Evolutionary conservation across 2,797 vertebrate species (phyloP).

Genomic region (Phrynocephalus guinanensis): DNA sequence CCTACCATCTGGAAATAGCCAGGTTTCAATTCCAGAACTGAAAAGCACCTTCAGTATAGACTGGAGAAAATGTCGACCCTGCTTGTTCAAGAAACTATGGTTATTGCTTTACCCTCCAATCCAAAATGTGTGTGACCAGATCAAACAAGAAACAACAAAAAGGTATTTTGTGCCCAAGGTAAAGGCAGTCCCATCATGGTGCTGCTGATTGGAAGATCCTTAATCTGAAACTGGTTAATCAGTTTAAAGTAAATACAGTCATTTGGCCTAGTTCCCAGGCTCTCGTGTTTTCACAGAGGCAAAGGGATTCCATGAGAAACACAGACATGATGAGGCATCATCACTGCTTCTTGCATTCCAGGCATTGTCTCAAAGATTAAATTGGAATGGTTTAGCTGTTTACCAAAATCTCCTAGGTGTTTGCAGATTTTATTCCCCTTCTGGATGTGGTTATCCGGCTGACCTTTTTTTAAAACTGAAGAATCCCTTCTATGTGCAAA

Average conservation of each 20-base stretch:
- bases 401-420: conserved; percentile 82
- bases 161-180: conserved; percentile 74
- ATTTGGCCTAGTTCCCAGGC: conserved; percentile 82
- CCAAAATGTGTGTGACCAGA: conserved; percentile 66
- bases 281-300: conserved; percentile 78
- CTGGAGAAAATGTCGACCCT: conserved; percentile 80
- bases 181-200: conserved; percentile 76
- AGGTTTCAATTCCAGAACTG: conserved; percentile 70
- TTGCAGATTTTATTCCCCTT: conserved; percentile 73
- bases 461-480: conserved; percentile 70
- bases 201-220: conserved; percentile 76
- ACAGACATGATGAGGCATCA: conserved; percentile 78
- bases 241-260: conserved; percentile 82
- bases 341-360: conserved; percentile 80
- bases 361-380: conserved; percentile 83
- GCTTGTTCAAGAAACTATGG: conserved; percentile 77
- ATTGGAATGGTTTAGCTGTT: conserved; percentile 81
- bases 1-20: conserved; percentile 70
- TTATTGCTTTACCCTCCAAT: conserved; percentile 75
- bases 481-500: conserved; percentile 67
- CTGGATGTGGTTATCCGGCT: conserved; percentile 73
- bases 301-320: conserved; percentile 81
- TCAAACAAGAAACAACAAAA: conserved; percentile 75
- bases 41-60: conserved; percentile 80
- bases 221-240: conserved; percentile 79